Percentiles rank a stretch among this genome's conserved stretches.
These are phyloP conservation scores for Lasaia peninsularis DNA, from an alignment of 1,140 invertebrate species.

Conservation along the genomic window DNA sequence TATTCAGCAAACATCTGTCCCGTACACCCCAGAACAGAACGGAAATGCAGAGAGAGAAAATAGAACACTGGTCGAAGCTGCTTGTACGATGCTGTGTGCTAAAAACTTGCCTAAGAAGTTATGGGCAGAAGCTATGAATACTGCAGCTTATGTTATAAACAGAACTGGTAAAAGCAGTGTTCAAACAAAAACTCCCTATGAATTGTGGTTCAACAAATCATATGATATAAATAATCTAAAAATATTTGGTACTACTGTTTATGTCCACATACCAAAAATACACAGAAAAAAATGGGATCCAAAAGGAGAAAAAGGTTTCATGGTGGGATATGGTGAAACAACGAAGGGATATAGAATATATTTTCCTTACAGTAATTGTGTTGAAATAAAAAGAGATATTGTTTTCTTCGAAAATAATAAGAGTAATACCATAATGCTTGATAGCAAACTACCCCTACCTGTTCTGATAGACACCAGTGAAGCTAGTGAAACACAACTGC, in stretches of 20 bases:
- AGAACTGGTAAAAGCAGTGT: slow-evolving; percentile 30
- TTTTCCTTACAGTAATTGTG: neutral
- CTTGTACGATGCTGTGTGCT: slow-evolving; percentile 42
- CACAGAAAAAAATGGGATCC: slow-evolving; percentile 42
- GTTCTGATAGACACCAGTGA: neutral
- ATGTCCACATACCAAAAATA: slow-evolving; percentile 43
- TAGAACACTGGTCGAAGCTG: slow-evolving; percentile 60
- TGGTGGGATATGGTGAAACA: slow-evolving; percentile 43
- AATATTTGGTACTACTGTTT: slow-evolving; percentile 46
- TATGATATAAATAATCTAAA: slow-evolving; percentile 32
- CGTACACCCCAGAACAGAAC: slow-evolving; percentile 72
- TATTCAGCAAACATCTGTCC: slow-evolving; percentile 42
- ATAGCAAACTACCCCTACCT: neutral
- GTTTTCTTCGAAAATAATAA: slow-evolving; percentile 6
- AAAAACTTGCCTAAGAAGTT: slow-evolving; percentile 32
- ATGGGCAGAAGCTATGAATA: slow-evolving; percentile 59
- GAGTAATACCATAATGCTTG: neutral
- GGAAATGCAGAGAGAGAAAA: slow-evolving; percentile 60
- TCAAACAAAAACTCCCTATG: slow-evolving; percentile 44
- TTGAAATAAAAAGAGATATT: slow-evolving; percentile 9
- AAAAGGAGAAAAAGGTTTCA: slow-evolving; percentile 35
- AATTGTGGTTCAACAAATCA: slow-evolving; percentile 36
- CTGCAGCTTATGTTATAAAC: slow-evolving; percentile 52
- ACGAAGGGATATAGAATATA: slow-evolving; percentile 23
- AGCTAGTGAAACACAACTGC: neutral